These are phyloP conservation scores for Paguma larvata DNA, from an alignment of 2,797 vertebrate genomes.

Conservation along the genomic window DNA sequence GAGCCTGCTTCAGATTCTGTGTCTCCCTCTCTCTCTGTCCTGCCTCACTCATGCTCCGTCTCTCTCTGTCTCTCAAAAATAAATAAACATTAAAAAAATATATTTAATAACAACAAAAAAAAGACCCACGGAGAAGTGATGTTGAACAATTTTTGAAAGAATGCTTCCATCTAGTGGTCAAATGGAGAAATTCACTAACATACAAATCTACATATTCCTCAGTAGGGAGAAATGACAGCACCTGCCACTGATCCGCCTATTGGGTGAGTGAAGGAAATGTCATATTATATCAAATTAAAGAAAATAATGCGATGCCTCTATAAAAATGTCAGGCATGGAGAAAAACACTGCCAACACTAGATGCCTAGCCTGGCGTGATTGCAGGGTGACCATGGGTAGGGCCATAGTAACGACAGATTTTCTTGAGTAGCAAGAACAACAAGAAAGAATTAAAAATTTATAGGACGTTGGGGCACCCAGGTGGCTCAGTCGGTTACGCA, in stretches of 20 bases:
- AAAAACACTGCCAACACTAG: background rate
- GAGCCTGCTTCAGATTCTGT: too few relatives aligned
- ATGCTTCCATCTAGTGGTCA: constrained; percentile 70
- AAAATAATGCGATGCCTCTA: background rate
- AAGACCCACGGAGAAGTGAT: background rate
- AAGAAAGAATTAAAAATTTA: background rate
- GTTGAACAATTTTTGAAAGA: constrained; percentile 35
- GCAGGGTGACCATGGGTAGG: background rate
- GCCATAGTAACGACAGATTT: background rate
- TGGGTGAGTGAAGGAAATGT: background rate
- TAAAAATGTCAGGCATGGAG: background rate
- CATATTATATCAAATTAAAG: background rate
- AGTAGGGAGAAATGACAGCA: background rate
- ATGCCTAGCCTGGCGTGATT: background rate
- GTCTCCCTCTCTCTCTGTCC: too few relatives aligned
- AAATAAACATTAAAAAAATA: too few relatives aligned
- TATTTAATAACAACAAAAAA: too few relatives aligned
- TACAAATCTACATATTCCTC: background rate
- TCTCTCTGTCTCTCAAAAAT: too few relatives aligned
- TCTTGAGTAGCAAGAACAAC: background rate
- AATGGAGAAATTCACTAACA: background rate
- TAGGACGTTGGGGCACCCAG: background rate
- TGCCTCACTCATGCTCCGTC: too few relatives aligned
- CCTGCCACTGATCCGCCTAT: background rate
- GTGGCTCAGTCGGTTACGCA: too few relatives aligned